Percentiles rank a stretch among this genome's conserved stretches.
Conservation (phyloP, 2,797 vertebrate species). For the Onychomys torridus region DNA sequence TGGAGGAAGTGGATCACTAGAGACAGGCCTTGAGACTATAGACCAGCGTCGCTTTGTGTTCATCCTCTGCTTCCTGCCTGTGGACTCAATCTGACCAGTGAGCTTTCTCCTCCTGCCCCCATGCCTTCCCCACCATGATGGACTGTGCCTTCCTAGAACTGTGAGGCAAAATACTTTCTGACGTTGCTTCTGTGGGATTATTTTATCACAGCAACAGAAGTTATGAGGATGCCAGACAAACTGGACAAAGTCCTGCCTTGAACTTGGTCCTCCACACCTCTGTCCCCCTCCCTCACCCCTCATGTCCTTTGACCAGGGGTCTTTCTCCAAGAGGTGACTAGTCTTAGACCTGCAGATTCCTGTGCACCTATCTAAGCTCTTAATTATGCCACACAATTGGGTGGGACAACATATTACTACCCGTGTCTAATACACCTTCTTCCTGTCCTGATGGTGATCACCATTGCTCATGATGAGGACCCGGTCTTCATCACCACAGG, state of each 20-base stretch:
- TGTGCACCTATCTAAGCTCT: not conserved
- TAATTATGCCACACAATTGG: not conserved
- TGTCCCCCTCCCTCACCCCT: accelerated
- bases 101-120: not conserved
- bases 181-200: not conserved
- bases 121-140: not conserved
- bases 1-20: not conserved
- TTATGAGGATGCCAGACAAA: not conserved
- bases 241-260: not conserved
- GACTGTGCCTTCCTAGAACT: not conserved
- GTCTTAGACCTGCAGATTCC: not conserved
- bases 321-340: not conserved
- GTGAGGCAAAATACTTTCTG: not conserved
- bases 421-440: accelerated
- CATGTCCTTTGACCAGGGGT: too few relatives aligned
- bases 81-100: not conserved
- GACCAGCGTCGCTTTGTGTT: not conserved
- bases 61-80: not conserved
- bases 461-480: accelerated
- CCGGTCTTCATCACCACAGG: not conserved
- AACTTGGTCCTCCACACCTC: accelerated
- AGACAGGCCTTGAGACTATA: not conserved
- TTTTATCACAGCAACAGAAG: not conserved
- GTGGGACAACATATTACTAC: accelerated
- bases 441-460: not conserved